A percentile compares a stretch with the other conserved stretches of the same genome.
Evolutionary conservation across 1,140 invertebrate species (phyloP).

Genomic region (Pseudomyrmex flavicornis): DNA sequence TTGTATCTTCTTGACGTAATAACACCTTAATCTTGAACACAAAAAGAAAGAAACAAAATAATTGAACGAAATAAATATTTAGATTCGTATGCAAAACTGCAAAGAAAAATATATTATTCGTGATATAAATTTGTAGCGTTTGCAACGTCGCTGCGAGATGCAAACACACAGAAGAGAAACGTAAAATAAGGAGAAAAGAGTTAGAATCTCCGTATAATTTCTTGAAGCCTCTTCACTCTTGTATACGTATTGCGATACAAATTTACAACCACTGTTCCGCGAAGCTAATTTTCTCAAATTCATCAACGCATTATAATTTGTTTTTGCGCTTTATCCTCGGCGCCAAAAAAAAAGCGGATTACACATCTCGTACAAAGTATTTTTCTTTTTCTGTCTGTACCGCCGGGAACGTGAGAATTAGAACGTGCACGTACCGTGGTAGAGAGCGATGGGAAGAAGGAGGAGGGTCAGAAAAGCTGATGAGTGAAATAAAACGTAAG

Average conservation of each 20-base stretch:
- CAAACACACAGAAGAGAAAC: background rate
- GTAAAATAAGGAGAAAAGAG: conserved; percentile 1
- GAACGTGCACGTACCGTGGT: conserved; percentile 70
- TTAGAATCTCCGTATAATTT: conserved; percentile 35
- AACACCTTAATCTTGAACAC: no score
- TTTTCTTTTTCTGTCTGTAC: conserved; percentile 48
- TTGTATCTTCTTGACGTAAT: background rate
- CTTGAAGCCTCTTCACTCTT: conserved; percentile 13
- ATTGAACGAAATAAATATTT: conserved; percentile 3
- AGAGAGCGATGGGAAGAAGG: conserved; percentile 43
- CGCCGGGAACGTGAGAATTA: conserved; percentile 66
- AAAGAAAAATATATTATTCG: no score
- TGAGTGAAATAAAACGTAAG: conserved; percentile 67
- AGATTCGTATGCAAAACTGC: background rate
- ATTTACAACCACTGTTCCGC: conserved; percentile 18
- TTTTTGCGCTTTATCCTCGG: conserved; percentile 29
- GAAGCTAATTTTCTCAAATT: conserved; percentile 62
- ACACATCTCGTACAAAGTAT: conserved; percentile 52
- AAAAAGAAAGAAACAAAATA: background rate
- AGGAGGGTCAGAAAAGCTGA: conserved; percentile 38
- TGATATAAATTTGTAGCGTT: background rate
- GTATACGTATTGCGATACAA: conserved; percentile 6
- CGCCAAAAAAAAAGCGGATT: conserved; percentile 42
- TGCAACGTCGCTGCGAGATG: background rate
- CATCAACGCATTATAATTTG: conserved; percentile 59